Base-by-base conservation (phyloP, 2,797 vertebrate genomes). In the Dallia pectoralis region DNA sequence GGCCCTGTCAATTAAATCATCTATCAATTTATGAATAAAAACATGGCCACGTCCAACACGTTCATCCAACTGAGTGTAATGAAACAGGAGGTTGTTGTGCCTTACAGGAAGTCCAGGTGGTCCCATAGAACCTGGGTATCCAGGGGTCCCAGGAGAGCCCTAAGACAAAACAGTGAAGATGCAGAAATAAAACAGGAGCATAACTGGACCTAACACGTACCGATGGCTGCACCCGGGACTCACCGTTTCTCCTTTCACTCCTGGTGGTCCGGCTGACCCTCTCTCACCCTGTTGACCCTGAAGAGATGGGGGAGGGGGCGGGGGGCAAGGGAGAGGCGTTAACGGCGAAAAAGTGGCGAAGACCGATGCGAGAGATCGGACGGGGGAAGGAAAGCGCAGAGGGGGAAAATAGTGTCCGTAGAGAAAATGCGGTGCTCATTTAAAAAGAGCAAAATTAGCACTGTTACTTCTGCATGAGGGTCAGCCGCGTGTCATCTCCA, bases 241-340 rank as follows among this genome's bases (percentile, higher is more conserved):
- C 88, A 96, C 97, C 93, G 90, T 93, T 80, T 99, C 97, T 64
- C 97, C 97, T 84, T 99, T 99, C 61, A 92, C 85, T 77, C 97
- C 97, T 0, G 87, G 44, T 1, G 90, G 86, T 74, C 97, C 97
- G 0, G 90, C 22, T 32, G 87, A 73, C 73, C 97, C 97, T 12
- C 92, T 91, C 47, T 98, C 96, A 30, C 97, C 97, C 81, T 94
- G 94, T 72, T 96, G 95, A 87, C 97, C 97, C 97, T 98, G 88
- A 77, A 63, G 85, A 78, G 76, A 82, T 79, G 68, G 69, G 74
- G 56, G 3, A 14, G 70, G 30, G 67, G 30, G 77, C 70, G 67
- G 80, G 87, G 81, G 77, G 49, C 77, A 22, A 6, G 74, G 81
- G 81, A 6, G 65, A 73, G 70, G 75, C 51, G 2, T 11, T 69